These are phyloP conservation scores for Bombyx huttoni DNA, from an alignment of 2,888 invertebrate species.

Conservation along the genomic window DNA sequence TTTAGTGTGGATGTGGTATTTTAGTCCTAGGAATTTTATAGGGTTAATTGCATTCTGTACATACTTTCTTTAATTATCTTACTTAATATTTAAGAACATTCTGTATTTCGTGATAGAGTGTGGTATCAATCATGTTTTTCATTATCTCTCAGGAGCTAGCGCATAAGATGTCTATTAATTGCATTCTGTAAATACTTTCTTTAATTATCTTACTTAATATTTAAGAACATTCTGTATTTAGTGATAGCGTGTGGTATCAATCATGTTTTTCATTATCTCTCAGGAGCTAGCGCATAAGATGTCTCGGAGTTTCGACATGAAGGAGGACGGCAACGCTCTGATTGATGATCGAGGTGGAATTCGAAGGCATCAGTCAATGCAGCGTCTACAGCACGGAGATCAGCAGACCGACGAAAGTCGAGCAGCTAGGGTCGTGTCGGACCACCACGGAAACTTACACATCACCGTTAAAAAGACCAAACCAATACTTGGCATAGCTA, in stretches of 20 bases:
- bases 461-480: slow-evolving; percentile 94
- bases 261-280: slow-evolving; percentile 16
- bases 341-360: slow-evolving; percentile 77
- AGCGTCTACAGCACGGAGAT: slow-evolving; percentile 77
- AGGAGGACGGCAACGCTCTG: slow-evolving; percentile 83
- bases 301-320: slow-evolving; percentile 90
- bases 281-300: slow-evolving; percentile 91
- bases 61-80: slow-evolving; percentile 7
- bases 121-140: not conserved
- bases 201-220: not conserved
- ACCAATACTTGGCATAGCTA: slow-evolving; percentile 95
- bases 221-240: not conserved
- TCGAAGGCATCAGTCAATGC: slow-evolving; percentile 84
- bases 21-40: slow-evolving; percentile 39
- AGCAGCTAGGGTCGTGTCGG: slow-evolving; percentile 80
- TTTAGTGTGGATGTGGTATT: slow-evolving; percentile 63
- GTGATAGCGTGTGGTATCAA: slow-evolving; percentile 1
- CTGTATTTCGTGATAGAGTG: not conserved
- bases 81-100: not conserved
- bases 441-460: slow-evolving; percentile 90
- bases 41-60: slow-evolving; percentile 14
- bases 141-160: slow-evolving; percentile 80
- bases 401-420: slow-evolving; percentile 62
- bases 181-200: slow-evolving; percentile 14
- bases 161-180: slow-evolving; percentile 79